Evolutionary conservation across 2,888 invertebrate genomes (phyloP).

Genomic region (Trichopria drosophilae): DNA sequence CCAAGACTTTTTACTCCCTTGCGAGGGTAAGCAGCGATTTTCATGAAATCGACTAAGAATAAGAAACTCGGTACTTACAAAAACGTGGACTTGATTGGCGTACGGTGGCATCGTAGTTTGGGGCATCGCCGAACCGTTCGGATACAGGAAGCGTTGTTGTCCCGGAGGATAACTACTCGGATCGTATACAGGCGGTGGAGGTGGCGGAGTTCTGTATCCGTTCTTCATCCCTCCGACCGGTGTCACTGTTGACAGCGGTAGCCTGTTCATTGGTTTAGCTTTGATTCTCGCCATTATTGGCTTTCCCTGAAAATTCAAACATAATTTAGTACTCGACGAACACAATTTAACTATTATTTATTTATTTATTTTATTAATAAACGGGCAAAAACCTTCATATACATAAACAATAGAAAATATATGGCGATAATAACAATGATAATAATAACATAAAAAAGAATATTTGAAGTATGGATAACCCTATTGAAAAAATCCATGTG

Average conservation of each 20-base stretch:
- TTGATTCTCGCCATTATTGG: slow-evolving; percentile 89
- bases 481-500: too few relatives aligned
- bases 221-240: slow-evolving; percentile 64
- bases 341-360: too few relatives aligned
- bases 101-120: slow-evolving; percentile 66
- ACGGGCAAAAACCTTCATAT: too few relatives aligned
- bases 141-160: slow-evolving; percentile 68
- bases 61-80: too few relatives aligned
- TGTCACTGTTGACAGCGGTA: slow-evolving; percentile 63
- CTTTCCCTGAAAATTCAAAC: slow-evolving; percentile 65
- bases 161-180: slow-evolving; percentile 62
- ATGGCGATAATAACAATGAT: too few relatives aligned
- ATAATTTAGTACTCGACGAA: too few relatives aligned
- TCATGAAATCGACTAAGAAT: too few relatives aligned
- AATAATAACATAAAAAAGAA: too few relatives aligned
- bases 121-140: slow-evolving; percentile 65
- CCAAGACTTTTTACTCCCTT: slow-evolving; percentile 5
- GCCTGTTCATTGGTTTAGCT: slow-evolving; percentile 77
- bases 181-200: slow-evolving; percentile 65
- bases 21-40: too few relatives aligned
- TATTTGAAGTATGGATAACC: too few relatives aligned
- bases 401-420: too few relatives aligned
- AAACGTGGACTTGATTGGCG: slow-evolving; percentile 66
- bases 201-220: slow-evolving; percentile 68
- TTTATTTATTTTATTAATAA: too few relatives aligned